Base-by-base conservation (phyloP, 1,140 invertebrate species). In the Melipona quadrifasciata region DNA sequence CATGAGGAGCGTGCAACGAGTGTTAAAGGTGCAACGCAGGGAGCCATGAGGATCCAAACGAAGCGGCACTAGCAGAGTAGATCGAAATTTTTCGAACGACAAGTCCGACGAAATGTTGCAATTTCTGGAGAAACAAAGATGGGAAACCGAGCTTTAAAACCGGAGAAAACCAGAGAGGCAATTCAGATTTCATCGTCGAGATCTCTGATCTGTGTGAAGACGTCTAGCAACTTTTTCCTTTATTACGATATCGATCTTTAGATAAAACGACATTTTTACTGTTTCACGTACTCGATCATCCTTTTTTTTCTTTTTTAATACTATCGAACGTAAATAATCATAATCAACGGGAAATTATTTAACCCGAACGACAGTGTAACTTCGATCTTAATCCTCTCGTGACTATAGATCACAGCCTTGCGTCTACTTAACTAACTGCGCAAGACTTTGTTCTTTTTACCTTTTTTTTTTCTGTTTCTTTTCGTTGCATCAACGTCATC, bases 1-100 rank as follows among this genome's bases (percentile, higher is more conserved):
- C 67, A 90, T 91, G 86, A 92, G 86, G 80, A 93, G 87, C 85
- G 80, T 92, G 73, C 93, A 92, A 91, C 92, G 88, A 84, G 90
- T 91, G 83, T 85, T 93, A 64, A 92, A 85, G 78, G 58, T 89
- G 74, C 92, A 88, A 76, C 89, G 88, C 82, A 87, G 89, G 53
- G 86, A 90, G 85, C 87, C 89, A 51, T 93, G 82, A 93, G 73
- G 64, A 86, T 81, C 57, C 65, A 64, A 80, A 57, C 31, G n/a
- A 53, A 67, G 21, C 21, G n/a, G 19, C 1, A 10, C 8, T 24
- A 27, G 39, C 70, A 70, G n/a, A 14, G 31, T 19, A 51, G 70
- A 51, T 57, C 27, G 19, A 31, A 70, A 34, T 70, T 31, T 65
- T 21, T 51, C n/a, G 19, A 11, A 21, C 39, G 31, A 70, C 8